Base-by-base conservation (phyloP, 1,140 invertebrate genomes). In the Doryteuthis pealeii region DNA sequence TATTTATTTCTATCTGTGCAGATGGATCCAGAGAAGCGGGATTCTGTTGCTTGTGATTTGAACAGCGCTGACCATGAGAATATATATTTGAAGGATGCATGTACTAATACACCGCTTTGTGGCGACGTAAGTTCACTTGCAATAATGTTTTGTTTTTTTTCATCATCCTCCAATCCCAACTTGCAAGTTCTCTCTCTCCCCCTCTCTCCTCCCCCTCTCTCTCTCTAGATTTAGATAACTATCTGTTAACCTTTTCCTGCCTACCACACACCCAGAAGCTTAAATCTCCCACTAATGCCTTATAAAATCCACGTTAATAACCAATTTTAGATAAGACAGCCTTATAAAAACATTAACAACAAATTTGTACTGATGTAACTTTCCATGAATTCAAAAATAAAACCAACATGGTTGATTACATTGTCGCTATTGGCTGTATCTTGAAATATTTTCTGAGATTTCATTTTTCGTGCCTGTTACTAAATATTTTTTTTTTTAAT, bases 81-180 rank as follows among this genome's bases (percentile, higher is more conserved):
- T 30, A 68, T 68, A 32, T 31, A 26, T 54, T 43, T 75, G 28
- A 75, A 71, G 45, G 49, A 75, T 58, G 69, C 54, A 18, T 45
- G 18, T 18, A 70, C 49, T 32, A 71, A 75, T 26, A 71, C 70
- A 40, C 43, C 68, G 1, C 28, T 75, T 10, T 70, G 68, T 71
- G 70, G 68, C 62, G 74, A 75, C 68, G 74, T 75, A 40, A 70
- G 45, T 70, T 14, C 18, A 49, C 28, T 3, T n/a, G n/a, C 10
- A 18, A 10, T 32, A 32, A 15, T 32, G 15, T n/a, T 32, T n/a
- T 15, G 12, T 43, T 10, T 70, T 49, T 49, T 49, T 49, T 49
- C 1, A 12, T 15, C 12, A 49, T 49, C 22, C 1, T 15, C 45
- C 22, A 22, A 49, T 49, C 45, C 22, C 45, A 49, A 49, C 12